Evolutionary conservation across 1,140 invertebrate genomes (phyloP).

Genomic region (Drosophila seguyi): DNA sequence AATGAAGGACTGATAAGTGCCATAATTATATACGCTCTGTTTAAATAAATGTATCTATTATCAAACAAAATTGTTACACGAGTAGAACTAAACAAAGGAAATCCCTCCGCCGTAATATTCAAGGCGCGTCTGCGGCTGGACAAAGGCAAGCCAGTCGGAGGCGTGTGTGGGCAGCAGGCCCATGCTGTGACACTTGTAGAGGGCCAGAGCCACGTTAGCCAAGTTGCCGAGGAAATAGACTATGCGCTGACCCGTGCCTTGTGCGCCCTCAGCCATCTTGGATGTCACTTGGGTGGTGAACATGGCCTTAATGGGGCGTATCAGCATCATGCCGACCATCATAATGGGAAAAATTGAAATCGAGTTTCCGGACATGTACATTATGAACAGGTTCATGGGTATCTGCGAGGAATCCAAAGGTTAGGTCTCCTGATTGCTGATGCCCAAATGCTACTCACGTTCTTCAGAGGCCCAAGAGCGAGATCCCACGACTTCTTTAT

Average conservation of each 20-base stretch:
- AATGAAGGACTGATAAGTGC: slow-evolving; percentile 61
- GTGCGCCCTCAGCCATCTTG: slow-evolving; percentile 97
- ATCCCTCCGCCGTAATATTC: slow-evolving; percentile 96
- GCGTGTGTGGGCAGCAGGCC: slow-evolving; percentile 98
- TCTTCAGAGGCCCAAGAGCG: slow-evolving; percentile 93
- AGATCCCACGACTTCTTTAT: slow-evolving; percentile 99
- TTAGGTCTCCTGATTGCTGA: background rate
- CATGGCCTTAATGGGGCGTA: slow-evolving; percentile 97
- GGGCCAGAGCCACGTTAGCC: slow-evolving; percentile 95
- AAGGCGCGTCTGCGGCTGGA: slow-evolving; percentile 94
- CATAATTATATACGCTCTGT: slow-evolving; percentile 16
- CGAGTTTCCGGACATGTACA: slow-evolving; percentile 99
- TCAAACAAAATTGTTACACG: slow-evolving; percentile 56
- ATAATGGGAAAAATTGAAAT: slow-evolving; percentile 99
- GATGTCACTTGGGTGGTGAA: slow-evolving; percentile 96
- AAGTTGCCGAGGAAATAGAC: slow-evolving; percentile 98
- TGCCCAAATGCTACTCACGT: slow-evolving; percentile 30
- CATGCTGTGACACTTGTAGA: slow-evolving; percentile 99
- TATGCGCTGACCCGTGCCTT: slow-evolving; percentile 95
- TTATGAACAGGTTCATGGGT: slow-evolving; percentile 99
- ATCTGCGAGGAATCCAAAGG: slow-evolving; percentile 84
- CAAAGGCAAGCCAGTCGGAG: slow-evolving; percentile 99
- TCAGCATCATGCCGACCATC: slow-evolving; percentile 99
- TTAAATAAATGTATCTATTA: slow-evolving; percentile 62
- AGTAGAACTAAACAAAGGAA: slow-evolving; percentile 86